A percentile compares a stretch with the other conserved stretches of the same genome.
Evolutionary conservation across 2,797 vertebrate genomes (phyloP).

Genomic region (Manis pentadactyla): DNA sequence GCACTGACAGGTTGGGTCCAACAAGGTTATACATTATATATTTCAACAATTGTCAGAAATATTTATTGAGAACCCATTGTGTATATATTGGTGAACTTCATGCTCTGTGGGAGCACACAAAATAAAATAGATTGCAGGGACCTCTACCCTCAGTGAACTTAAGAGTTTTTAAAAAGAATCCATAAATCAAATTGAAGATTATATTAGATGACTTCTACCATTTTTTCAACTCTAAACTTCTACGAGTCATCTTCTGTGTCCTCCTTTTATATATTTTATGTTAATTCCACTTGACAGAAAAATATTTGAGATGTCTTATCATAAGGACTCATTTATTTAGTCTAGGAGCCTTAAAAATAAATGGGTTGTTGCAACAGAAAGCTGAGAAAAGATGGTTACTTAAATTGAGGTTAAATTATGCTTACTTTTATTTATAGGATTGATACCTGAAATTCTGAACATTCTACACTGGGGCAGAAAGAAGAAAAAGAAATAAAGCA

Average conservation of each 20-base stretch:
- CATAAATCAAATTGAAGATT: slow-evolving; percentile 58
- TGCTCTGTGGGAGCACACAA: neutral
- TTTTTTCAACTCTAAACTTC: neutral
- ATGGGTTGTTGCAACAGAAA: neutral
- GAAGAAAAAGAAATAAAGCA: neutral
- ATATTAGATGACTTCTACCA: slow-evolving; percentile 21
- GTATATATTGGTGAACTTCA: slow-evolving; percentile 20
- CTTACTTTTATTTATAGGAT: slow-evolving; percentile 19
- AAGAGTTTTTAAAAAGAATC: slow-evolving; percentile 47
- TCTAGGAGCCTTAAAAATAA: slow-evolving; percentile 27
- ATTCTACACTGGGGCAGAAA: neutral
- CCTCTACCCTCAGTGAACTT: slow-evolving; percentile 32
- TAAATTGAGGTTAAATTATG: slow-evolving; percentile 37
- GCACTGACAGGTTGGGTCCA: slow-evolving; percentile 52
- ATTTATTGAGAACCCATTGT: slow-evolving; percentile 66
- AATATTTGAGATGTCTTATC: neutral
- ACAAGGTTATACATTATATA: slow-evolving; percentile 48
- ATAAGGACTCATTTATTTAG: slow-evolving; percentile 1
- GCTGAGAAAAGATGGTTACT: neutral
- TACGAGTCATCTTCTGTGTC: neutral
- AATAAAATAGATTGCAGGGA: slow-evolving; percentile 58
- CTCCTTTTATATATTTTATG: slow-evolving; percentile 17
- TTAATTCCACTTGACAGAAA: neutral
- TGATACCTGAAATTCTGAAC: neutral
- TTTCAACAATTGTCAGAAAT: slow-evolving; percentile 73